Evolutionary conservation across 2,888 invertebrate species (phyloP), one percentile per base, ranked within the genome.

Genomic region (Lissonota sp.): DNA sequence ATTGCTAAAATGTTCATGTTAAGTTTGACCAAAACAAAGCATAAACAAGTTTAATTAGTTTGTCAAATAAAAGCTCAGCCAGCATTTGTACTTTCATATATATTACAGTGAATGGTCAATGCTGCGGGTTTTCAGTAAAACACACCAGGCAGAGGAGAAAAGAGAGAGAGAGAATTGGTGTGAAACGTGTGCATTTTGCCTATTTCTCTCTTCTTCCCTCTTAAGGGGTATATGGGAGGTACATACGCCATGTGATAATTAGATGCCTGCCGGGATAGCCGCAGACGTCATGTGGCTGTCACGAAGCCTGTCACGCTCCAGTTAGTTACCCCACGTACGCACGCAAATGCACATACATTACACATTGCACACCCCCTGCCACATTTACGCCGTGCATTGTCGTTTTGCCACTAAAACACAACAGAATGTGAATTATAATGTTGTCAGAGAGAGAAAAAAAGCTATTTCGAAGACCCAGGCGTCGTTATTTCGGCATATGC

Each of bases 221-320:
- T 75, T 53, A 53, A 26, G 51, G 51, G 53, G 55, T 26, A 26
- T 26, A 26, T 26, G n/a, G 64, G 64, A 49, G 72, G 75, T 82
- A 84, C 84, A 86, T 86, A 84, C 83, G 86, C 86, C 84, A 85
- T 86, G 87, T 87, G 89, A 90, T 91, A 92, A 92, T 92, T 92
- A 92, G 90, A 91, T 90, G 89, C 90, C 88, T 86, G 85, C 83
- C 85, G 88, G 88, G 86, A 89, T 88, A 86, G 89, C 91, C 91
- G 88, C 91, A 91, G 87, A 91, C 87, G 91, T 92, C 91, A 91
- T 89, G 89, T 84, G 89, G 88, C 90, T 91, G 91, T 91, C 92
- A 91, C 86, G 87, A 87, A 88, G 90, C 88, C 91, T 92, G 91
- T 92, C 92, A 91, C 87, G 86, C 86, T 86, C 86, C 88, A 86